These are phyloP conservation scores for Lacanobia wlatinum DNA, from an alignment of 2,888 invertebrate genomes.

Conservation along the genomic window DNA sequence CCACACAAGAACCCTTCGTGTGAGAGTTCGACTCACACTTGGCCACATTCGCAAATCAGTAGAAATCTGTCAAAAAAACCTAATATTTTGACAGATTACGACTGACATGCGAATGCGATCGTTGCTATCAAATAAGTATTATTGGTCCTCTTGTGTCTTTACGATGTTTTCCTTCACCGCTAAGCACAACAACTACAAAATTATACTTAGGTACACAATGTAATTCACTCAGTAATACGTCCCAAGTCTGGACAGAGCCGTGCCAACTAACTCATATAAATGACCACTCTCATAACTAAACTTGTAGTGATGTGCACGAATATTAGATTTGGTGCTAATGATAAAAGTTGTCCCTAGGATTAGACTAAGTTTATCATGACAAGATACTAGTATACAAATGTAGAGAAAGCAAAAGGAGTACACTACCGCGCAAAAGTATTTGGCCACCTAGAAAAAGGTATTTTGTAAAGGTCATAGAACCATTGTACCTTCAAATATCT, in stretches of 20 bases:
- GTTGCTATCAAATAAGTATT: too few species aligned
- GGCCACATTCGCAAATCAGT: too few species aligned
- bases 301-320: conserved; percentile 28
- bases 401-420: not conserved
- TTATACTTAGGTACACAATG: not conserved
- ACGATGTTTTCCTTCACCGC: not conserved
- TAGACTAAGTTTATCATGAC: not conserved
- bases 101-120: too few species aligned
- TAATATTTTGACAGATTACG: too few species aligned
- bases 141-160: too few species aligned
- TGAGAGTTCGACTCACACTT: too few species aligned
- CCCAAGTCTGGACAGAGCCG: not conserved
- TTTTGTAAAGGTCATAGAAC: too few species aligned
- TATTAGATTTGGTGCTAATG: conserved; percentile 51
- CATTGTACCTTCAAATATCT: too few species aligned
- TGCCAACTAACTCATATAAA: conserved; percentile 26
- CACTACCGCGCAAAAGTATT: too few species aligned
- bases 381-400: not conserved
- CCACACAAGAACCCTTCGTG: too few species aligned
- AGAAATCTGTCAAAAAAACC: too few species aligned
- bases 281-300: conserved; percentile 42
- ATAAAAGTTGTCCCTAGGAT: conserved; percentile 29
- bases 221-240: conserved; percentile 24
- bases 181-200: not conserved
- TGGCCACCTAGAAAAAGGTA: not conserved